phyloP scores from a whole-genome alignment of 2,888 invertebrate genomes.

The Mesochorus sp. region DNA sequence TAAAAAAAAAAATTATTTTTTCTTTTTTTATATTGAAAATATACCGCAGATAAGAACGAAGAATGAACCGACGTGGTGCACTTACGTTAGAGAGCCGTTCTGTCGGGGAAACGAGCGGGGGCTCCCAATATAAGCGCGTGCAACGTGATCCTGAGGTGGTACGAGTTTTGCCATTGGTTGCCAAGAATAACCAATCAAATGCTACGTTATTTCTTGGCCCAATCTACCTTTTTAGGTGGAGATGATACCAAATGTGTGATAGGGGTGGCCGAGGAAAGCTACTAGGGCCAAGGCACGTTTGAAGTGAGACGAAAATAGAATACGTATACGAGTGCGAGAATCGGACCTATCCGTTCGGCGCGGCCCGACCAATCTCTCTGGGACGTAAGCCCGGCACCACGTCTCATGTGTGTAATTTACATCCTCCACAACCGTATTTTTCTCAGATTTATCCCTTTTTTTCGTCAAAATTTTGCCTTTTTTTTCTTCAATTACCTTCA shows the following conservation, averaged over 20 bases:
- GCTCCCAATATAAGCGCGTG: slow-evolving; percentile 90
- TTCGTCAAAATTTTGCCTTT: neutral
- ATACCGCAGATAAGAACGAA: slow-evolving; percentile 25
- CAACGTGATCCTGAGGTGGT: slow-evolving; percentile 88
- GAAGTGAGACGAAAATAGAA: slow-evolving; percentile 79
- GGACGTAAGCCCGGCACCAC: neutral
- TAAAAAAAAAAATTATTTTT: too few species aligned
- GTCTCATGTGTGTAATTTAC: slow-evolving; percentile 43
- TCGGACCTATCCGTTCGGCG: slow-evolving; percentile 47
- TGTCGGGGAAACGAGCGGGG: slow-evolving; percentile 90
- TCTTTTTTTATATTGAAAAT: neutral
- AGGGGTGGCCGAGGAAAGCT: slow-evolving; percentile 77
- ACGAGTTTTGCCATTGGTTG: slow-evolving; percentile 82
- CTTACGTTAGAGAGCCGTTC: slow-evolving; percentile 99
- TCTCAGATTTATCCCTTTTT: neutral
- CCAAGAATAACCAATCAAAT: slow-evolving; percentile 81
- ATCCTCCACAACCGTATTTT: neutral
- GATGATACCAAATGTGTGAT: slow-evolving; percentile 82
- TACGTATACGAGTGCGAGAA: slow-evolving; percentile 64
- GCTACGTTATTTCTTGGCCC: slow-evolving; percentile 82
- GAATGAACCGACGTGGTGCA: slow-evolving; percentile 83
- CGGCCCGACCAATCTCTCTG: slow-evolving; percentile 21
- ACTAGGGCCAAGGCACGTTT: slow-evolving; percentile 69
- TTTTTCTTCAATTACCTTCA: neutral
- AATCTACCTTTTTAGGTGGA: slow-evolving; percentile 87